These are phyloP conservation scores for Phoebastria nigripes DNA, from an alignment of 2,797 vertebrate genomes.

Conservation along the genomic window DNA sequence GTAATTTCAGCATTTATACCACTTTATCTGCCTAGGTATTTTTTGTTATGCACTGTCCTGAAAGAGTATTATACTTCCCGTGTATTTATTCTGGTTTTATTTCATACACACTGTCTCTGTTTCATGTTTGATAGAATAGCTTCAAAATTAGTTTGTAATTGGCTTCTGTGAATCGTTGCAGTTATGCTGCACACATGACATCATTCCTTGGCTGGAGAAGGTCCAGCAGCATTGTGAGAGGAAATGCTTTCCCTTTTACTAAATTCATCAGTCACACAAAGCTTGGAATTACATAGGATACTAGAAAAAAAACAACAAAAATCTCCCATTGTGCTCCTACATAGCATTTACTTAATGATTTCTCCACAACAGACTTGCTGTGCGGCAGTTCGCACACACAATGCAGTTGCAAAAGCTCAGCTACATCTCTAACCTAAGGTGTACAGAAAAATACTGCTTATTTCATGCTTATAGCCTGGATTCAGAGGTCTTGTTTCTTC, in stretches of 20 bases:
- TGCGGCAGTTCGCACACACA: neutral
- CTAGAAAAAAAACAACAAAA: neutral
- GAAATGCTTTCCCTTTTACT: neutral
- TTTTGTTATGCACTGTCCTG: neutral
- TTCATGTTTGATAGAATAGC: neutral
- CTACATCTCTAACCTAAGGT: neutral
- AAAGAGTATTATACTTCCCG: neutral
- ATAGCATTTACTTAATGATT: neutral
- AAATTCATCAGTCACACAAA: neutral
- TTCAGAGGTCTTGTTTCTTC: neutral
- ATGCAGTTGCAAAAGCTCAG: rapidly evolving
- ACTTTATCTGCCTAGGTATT: neutral
- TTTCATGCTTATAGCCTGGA: neutral
- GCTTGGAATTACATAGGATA: neutral
- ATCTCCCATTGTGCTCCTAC: neutral
- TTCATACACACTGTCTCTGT: neutral
- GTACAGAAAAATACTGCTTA: neutral
- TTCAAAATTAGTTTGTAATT: neutral
- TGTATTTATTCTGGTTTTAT: neutral
- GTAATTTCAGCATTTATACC: neutral
- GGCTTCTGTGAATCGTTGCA: neutral
- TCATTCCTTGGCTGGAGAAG: neutral
- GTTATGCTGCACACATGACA: neutral
- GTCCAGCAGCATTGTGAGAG: neutral
- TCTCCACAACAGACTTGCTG: neutral